Evolutionary conservation across 2,888 invertebrate genomes (phyloP), one percentile per base, ranked within the genome.

Genomic region (Scrobipalpa atriplicella): DNA sequence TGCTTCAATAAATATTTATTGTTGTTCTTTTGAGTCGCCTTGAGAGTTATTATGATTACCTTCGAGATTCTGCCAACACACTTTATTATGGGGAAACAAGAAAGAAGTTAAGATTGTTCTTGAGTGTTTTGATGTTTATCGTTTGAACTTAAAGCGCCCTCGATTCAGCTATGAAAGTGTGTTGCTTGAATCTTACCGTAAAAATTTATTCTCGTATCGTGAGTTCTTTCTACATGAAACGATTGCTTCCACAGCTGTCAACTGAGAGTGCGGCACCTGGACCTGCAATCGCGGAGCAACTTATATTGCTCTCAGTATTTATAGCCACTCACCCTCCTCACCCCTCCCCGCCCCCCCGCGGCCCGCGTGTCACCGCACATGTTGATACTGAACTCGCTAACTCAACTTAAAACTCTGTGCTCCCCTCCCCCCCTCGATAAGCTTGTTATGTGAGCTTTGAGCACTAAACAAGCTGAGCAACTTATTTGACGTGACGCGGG

Each of bases 1-100:
- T 52, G 66, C 64, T 68, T 39, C 65, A 63, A 67, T 71, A 71
- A 71, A 73, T 68, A 68, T 71, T 71, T 71, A 73, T 68, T 67
- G 70, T 21, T 61, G 54, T 71, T 69, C 71, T 72, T 71, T 68
- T 58, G 63, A 51, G 51, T 64, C 16, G 21, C 47, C 43, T 64
- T 36, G n/a, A 64, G 58, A 60, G 29, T 65, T 65, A 65, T 65
- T 65, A 58, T 65, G 65, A 65, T 65, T 58, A 36, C 65, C 38
- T 65, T 43, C 10, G 29, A 39, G 41, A 62, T 62, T 41, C 61
- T 36, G 5, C 5, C 13, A 56, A 56, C 21, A 56, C 29, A 21
- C 13, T 13, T 56, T 56, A 56, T 21, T 56, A 21, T 21, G 54
- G 54, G 29, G 21, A 56, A 56, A 13, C 21, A 29, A 21, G 21